Evolutionary conservation across 2,888 invertebrate species (phyloP).

Genomic region (Cataglyphis livida): DNA sequence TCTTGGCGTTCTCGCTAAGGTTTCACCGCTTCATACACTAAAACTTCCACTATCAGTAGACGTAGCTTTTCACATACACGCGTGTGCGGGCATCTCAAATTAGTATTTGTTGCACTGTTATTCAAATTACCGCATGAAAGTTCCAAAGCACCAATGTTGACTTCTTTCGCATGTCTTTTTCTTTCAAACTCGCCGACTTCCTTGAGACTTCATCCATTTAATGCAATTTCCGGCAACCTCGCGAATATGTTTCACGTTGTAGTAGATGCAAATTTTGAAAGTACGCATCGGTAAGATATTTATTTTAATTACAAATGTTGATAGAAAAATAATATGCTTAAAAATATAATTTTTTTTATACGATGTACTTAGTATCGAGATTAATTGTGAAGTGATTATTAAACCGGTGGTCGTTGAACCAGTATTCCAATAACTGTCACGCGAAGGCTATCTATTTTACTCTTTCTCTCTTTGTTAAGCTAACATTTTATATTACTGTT

Average conservation of each 20-base stretch:
- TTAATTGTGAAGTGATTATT: slow-evolving; percentile 73
- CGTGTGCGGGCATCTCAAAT: slow-evolving; percentile 64
- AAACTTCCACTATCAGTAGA: slow-evolving; percentile 46
- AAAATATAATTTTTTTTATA: slow-evolving; percentile 49
- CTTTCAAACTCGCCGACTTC: slow-evolving; percentile 11
- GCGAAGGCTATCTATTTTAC: slow-evolving; percentile 69
- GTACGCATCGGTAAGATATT: not conserved
- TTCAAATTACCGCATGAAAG: slow-evolving; percentile 75
- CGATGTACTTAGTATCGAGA: slow-evolving; percentile 66
- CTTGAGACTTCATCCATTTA: not conserved
- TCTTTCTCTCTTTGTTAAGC: slow-evolving; percentile 22
- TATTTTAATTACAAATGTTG: slow-evolving; percentile 39
- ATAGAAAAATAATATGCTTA: slow-evolving; percentile 26
- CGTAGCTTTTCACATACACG: slow-evolving; percentile 29
- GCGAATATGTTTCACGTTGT: not conserved
- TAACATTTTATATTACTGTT: slow-evolving; percentile 70
- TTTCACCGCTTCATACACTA: slow-evolving; percentile 52
- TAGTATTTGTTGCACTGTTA: slow-evolving; percentile 80
- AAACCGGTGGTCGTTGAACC: slow-evolving; percentile 59
- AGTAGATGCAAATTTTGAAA: not conserved
- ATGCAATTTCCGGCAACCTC: not conserved
- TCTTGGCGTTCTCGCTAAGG: slow-evolving; percentile 51
- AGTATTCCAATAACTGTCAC: slow-evolving; percentile 69
- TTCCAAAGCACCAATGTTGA: slow-evolving; percentile 36
- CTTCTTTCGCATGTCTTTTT: slow-evolving; percentile 33